Evolutionary conservation across 2,113 vertebrate genomes (phyloP).

Genomic region (Electrona antarctica): DNA sequence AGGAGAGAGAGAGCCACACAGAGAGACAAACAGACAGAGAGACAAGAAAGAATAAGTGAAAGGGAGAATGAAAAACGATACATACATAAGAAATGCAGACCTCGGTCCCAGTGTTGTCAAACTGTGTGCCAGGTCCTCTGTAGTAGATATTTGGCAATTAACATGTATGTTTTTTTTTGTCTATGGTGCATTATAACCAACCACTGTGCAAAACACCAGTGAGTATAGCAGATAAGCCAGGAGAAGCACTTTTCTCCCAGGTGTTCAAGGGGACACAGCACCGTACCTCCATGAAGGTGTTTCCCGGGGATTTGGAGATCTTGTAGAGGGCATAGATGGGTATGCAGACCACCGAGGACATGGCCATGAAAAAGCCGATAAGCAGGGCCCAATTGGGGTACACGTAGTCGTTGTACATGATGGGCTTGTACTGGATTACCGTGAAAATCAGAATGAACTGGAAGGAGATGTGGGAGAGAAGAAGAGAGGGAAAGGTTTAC

Average conservation of each 20-base stretch:
- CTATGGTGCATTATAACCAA: too few species aligned
- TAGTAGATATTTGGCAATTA: too few species aligned
- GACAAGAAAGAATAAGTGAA: neutral
- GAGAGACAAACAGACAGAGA: too few species aligned
- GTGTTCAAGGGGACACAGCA: neutral
- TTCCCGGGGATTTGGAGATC: conserved; percentile 87
- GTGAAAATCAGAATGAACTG: conserved; percentile 98
- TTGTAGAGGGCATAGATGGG: conserved; percentile 91
- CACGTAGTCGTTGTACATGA: conserved; percentile 92
- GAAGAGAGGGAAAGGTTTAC: neutral
- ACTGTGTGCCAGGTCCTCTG: too few species aligned
- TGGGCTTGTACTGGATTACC: conserved; percentile 97
- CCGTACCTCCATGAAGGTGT: conserved; percentile 90
- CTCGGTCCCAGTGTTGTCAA: too few species aligned
- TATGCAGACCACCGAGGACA: conserved; percentile 97
- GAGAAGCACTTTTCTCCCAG: too few species aligned
- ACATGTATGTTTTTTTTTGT: too few species aligned
- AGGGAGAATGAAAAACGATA: neutral
- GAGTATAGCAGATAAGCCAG: too few species aligned
- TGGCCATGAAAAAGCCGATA: conserved; percentile 92
- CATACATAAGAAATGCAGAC: too few species aligned
- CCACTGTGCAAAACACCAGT: too few species aligned
- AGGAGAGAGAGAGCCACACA: neutral
- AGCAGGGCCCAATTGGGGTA: conserved; percentile 92
- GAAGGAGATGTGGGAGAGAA: neutral